These are phyloP conservation scores for Lasioglossum leucozonium DNA, from an alignment of 2,888 invertebrate species.

Conservation along the genomic window DNA sequence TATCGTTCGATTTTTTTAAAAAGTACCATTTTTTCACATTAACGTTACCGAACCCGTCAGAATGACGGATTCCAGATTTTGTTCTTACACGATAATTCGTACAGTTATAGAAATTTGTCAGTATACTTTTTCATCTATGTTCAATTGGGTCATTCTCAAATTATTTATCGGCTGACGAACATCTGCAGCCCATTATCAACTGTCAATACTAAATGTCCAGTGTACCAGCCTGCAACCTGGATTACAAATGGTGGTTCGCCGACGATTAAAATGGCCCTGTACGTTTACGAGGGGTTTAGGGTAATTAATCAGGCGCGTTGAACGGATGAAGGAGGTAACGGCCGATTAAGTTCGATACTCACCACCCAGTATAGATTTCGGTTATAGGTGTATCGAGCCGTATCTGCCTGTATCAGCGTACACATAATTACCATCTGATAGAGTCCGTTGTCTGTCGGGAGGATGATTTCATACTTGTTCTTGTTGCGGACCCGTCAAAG, in stretches of 20 bases:
- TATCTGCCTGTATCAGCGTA: constrained; percentile 81
- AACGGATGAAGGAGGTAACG: background rate
- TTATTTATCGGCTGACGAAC: too few species aligned
- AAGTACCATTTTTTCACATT: too few species aligned
- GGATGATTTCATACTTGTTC: constrained; percentile 83
- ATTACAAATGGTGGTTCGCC: background rate
- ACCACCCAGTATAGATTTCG: constrained; percentile 81
- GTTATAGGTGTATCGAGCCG: constrained; percentile 80
- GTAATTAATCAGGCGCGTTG: background rate
- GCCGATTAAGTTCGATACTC: constrained; percentile 8
- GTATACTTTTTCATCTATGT: too few species aligned
- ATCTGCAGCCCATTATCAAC: too few species aligned
- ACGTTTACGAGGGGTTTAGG: background rate
- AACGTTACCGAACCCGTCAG: too few species aligned
- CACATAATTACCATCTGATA: constrained; percentile 85
- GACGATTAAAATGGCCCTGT: background rate
- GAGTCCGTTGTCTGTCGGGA: constrained; percentile 84
- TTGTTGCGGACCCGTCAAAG: constrained; percentile 83
- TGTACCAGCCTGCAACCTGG: background rate
- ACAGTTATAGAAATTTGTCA: too few species aligned
- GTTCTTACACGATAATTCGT: too few species aligned
- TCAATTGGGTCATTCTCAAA: too few species aligned
- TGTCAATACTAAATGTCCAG: too few species aligned
- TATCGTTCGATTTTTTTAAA: background rate
- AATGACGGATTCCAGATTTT: too few species aligned